Evolutionary conservation across 2,797 vertebrate genomes (phyloP).

Genomic region (Pseudochromis fuscus): DNA sequence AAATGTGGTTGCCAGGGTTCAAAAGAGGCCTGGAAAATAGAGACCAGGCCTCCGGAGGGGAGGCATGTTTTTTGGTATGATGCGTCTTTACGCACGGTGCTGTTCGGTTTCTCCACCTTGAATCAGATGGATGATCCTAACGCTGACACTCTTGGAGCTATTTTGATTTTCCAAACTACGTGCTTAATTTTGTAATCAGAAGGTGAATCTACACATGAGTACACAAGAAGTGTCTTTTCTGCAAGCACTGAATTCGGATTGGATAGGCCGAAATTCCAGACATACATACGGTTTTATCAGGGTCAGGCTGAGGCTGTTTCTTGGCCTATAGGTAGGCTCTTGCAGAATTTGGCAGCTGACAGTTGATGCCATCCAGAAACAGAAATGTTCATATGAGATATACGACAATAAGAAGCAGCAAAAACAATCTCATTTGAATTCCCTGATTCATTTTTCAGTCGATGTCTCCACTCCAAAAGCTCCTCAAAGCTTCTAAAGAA

Average conservation of each 20-base stretch:
- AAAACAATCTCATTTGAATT: background rate
- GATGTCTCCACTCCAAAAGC: background rate
- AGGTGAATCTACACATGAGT: background rate
- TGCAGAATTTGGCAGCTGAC: background rate
- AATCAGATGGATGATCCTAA: background rate
- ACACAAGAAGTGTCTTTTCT: background rate
- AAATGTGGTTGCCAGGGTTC: constrained; percentile 38
- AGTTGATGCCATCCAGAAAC: background rate
- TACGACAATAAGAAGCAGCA: background rate
- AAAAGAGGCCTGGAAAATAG: constrained; percentile 53
- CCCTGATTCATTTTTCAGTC: background rate
- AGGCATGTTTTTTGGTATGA: background rate
- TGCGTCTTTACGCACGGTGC: background rate
- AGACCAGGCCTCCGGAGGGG: background rate
- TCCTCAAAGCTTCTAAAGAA: background rate
- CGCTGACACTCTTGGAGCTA: background rate
- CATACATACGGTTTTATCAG: background rate
- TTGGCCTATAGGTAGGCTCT: background rate
- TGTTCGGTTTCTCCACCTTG: background rate
- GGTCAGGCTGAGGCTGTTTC: background rate
- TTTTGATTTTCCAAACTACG: no score
- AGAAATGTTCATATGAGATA: background rate
- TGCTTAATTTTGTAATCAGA: no score
- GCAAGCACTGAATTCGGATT: background rate
- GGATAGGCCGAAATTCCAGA: background rate